Evolutionary conservation across 1,140 invertebrate species (phyloP).

Genomic region (Dermatophagoides farinae): DNA sequence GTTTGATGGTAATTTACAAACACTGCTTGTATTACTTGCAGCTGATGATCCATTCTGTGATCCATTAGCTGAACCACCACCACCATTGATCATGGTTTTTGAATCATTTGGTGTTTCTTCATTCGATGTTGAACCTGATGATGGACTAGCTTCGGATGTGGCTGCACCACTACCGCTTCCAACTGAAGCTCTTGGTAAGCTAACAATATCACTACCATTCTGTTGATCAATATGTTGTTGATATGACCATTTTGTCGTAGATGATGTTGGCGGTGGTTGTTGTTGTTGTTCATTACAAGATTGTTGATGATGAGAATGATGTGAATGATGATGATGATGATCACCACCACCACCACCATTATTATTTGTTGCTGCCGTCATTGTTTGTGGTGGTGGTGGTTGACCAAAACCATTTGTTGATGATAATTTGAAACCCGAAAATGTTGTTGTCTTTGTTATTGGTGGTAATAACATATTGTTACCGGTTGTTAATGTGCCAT

Average conservation of each 20-base stretch:
- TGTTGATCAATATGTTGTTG: background rate
- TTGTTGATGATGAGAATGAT: background rate
- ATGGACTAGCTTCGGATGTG: conserved; percentile 5
- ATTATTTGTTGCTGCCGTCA: background rate
- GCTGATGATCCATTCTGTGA: conserved; percentile 2
- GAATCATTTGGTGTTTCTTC: conserved; percentile 9
- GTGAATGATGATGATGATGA: background rate
- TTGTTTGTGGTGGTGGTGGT: too few relatives aligned
- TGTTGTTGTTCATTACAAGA: conserved; percentile 7
- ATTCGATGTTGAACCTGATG: conserved; percentile 13
- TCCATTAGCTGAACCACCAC: conserved; percentile 15
- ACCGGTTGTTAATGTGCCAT: conserved; percentile 10
- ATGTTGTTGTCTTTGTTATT: conserved; percentile 15
- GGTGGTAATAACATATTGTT: conserved; percentile 14
- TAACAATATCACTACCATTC: background rate
- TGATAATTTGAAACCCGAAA: conserved; percentile 8
- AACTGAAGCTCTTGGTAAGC: background rate
- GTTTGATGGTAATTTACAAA: conserved; percentile 9
- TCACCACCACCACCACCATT: background rate
- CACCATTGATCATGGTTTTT: background rate
- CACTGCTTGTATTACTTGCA: conserved; percentile 16
- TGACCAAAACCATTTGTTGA: conserved; percentile 4
- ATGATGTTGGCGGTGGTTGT: background rate
- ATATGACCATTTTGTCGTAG: background rate
- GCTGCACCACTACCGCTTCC: conserved; percentile 8